Base-by-base conservation (phyloP, 1,140 invertebrate species). In the Cyphomyrmex costatus region DNA sequence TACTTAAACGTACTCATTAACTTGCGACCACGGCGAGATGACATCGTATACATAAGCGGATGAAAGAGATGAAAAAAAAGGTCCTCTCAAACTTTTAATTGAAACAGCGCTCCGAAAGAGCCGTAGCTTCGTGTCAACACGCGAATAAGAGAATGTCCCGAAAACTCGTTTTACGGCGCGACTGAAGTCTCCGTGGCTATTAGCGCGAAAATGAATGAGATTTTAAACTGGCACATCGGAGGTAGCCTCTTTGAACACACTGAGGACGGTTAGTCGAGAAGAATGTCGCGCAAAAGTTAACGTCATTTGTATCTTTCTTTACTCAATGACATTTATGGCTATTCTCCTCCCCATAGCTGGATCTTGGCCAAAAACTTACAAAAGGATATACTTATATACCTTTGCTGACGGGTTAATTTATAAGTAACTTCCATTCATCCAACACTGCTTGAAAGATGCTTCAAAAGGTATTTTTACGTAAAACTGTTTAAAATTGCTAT, bases 11-110 rank as follows among this genome's bases (percentile, higher is more conserved):
- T 53, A n/a, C 63, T 80, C 77, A 33, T 80, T 80, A 80, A 80
- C 49, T 79, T 51, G 27, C 30, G 49, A 58, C 30, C 30, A 36
- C 21, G 21, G 3, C 60, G 42, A 63, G 76, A 80, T 24, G 74
- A 24, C 36, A 61, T 24, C 24, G 12, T 24, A n/a, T n/a, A 42
- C 46, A 5, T 80, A 80, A 80, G 63, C 63, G 46, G 63, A 80
- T 56, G 46, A 61, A 68, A 76, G 49, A 56, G 58, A 70, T 21
- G n/a, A 58, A 83, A 77, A 88, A 78, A 42, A 46, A 74, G 86
- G 86, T 65, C 36, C 73, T 63, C 49, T 86, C 19, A 8, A 89
- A 89, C 87, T 89, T 89, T 89, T 89, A 89, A 89, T 89, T 89
- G 87, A 70, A 86, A 76, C 73, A 56, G 27, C 58, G 61, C 33